Percentiles rank a stretch among this genome's conserved stretches.
These are phyloP conservation scores for Strix uralensis DNA, from an alignment of 2,113 vertebrate species.

Conservation along the genomic window DNA sequence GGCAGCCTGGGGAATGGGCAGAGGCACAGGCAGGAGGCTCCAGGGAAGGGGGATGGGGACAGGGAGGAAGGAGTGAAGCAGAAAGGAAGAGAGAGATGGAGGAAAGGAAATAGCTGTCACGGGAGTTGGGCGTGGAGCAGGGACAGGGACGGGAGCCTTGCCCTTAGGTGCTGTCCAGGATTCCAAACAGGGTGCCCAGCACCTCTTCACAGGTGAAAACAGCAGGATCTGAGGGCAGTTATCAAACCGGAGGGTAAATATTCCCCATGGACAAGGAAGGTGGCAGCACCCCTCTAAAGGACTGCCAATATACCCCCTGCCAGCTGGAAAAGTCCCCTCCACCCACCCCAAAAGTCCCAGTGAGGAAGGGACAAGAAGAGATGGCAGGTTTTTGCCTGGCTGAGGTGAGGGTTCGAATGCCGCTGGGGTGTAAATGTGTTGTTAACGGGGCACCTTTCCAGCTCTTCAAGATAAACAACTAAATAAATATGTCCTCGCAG, in stretches of 20 bases:
- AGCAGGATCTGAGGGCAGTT: not conserved
- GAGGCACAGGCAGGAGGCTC: not conserved
- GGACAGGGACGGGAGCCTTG: not conserved
- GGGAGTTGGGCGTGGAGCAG: accelerated
- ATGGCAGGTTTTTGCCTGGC: not conserved
- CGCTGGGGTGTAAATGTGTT: not conserved
- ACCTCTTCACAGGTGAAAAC: not conserved
- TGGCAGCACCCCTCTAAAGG: not conserved
- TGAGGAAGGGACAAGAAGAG: not conserved
- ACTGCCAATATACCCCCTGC: accelerated
- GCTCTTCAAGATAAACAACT: not conserved
- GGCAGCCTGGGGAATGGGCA: not conserved
- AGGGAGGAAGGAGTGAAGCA: not conserved
- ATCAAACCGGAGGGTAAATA: not conserved
- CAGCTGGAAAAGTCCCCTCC: not conserved
- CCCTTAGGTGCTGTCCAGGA: accelerated
- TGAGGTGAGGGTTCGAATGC: not conserved
- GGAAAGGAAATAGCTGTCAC: not conserved
- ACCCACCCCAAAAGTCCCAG: accelerated
- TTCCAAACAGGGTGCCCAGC: accelerated
- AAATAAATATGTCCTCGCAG: accelerated
- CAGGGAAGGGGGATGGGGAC: not conserved
- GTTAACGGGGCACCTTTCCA: accelerated
- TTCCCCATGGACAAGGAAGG: not conserved
- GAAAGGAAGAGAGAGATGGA: not conserved